phyloP scores from a whole-genome alignment of 2,113 vertebrate genomes.

The Hipposideros armiger region DNA sequence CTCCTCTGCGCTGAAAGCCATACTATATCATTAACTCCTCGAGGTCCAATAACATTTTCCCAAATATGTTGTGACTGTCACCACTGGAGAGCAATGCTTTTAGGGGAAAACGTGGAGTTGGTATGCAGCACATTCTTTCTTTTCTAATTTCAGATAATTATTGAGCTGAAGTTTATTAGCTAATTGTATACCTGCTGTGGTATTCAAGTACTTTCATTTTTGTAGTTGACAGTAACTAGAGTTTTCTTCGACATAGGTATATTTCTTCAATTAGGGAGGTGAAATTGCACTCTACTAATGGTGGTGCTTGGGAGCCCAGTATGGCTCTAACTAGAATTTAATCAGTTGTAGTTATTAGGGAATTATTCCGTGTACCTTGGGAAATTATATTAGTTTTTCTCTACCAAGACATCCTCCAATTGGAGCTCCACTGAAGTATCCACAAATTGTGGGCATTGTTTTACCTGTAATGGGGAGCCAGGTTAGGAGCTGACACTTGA shows the following conservation, averaged over 20 bases:
- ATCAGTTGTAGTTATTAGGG: background rate
- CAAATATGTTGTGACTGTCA: slow-evolving; percentile 79
- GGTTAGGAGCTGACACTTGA: background rate
- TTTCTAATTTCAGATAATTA: slow-evolving; percentile 75
- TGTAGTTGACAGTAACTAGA: slow-evolving; percentile 73
- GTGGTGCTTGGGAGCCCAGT: background rate
- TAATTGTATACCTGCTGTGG: slow-evolving; percentile 67
- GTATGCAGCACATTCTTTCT: slow-evolving; percentile 38
- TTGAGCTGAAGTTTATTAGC: slow-evolving; percentile 70
- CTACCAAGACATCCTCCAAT: background rate
- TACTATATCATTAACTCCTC: slow-evolving; percentile 59
- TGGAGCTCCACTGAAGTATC: background rate
- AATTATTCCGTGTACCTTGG: background rate
- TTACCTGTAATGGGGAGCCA: background rate
- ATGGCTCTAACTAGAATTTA: slow-evolving; percentile 44
- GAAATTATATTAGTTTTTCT: background rate
- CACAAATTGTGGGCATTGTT: background rate
- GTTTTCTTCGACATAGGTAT: slow-evolving; percentile 59
- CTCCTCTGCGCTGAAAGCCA: slow-evolving; percentile 62
- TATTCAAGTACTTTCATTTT: slow-evolving; percentile 69
- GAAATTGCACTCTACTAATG: slow-evolving; percentile 5
- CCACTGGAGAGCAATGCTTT: slow-evolving; percentile 72
- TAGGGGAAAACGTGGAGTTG: slow-evolving; percentile 62
- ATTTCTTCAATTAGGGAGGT: slow-evolving; percentile 58
- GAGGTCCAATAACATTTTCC: slow-evolving; percentile 69